Evolutionary conservation across 2,797 vertebrate species (phyloP).

Genomic region (Cirrhinus mrigala): DNA sequence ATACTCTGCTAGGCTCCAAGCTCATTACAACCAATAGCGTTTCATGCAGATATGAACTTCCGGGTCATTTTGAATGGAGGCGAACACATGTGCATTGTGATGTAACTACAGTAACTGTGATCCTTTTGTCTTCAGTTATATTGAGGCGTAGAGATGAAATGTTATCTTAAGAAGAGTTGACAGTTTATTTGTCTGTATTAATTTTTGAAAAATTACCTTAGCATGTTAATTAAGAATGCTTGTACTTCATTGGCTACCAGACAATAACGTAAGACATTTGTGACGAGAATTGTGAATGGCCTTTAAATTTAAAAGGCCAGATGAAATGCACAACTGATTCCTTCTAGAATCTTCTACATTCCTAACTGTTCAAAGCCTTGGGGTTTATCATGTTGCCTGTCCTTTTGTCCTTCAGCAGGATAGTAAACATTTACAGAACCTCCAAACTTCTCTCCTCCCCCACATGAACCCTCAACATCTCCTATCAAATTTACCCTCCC

Average conservation of each 20-base stretch:
- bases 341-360: slow-evolving; percentile 36
- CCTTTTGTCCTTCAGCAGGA: slow-evolving; percentile 55
- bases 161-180: neutral
- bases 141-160: neutral
- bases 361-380: neutral
- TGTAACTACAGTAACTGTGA: neutral
- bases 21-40: slow-evolving; percentile 20
- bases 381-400: slow-evolving; percentile 48
- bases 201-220: neutral
- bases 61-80: slow-evolving; percentile 27
- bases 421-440: slow-evolving; percentile 63
- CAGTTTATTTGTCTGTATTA: neutral
- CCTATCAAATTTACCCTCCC: slow-evolving; percentile 23
- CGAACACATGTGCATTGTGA: neutral
- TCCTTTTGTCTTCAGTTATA: neutral
- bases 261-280: neutral
- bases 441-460: slow-evolving; percentile 41
- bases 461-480: slow-evolving; percentile 45
- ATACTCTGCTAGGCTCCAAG: neutral
- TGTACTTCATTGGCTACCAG: neutral
- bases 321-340: neutral
- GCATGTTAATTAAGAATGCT: neutral
- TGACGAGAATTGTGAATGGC: neutral
- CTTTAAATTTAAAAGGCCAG: neutral
- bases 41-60: slow-evolving; percentile 20